Base-by-base conservation (phyloP, 2,113 vertebrate species). In the Sclerurus mexicanus region DNA sequence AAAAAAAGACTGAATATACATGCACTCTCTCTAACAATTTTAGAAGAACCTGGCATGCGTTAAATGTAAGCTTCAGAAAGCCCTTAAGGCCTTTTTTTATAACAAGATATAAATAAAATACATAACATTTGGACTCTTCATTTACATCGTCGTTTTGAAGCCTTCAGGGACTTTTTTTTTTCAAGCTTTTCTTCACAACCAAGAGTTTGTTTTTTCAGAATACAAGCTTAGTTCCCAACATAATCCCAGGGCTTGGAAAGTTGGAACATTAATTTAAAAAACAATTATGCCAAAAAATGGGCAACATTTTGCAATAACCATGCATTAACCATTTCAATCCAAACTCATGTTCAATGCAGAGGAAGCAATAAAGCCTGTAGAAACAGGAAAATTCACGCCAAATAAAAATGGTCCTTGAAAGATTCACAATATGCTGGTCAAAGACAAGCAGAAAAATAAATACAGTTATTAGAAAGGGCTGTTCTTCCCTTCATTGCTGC, bases 81-180 rank as follows among this genome's bases (percentile, higher is more conserved):
- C 52, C 68, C 68, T 81, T 59, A 78, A 92, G 84, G 89, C 66
- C 68, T 68, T 63, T 93, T 96, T 94, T 95, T 24, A 83, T 77
- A 95, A 77, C 44, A 85, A 93, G 88, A 95, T 91, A 95, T 87
- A 95, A 97, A 93, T 93, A 96, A 93, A 95, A 89, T 87, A 87
- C 56, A 56, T 81, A 90, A 90, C 60, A 90, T 89, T 93, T 95
- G 80, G 89, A 90, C 35, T 86, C 67, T 74, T 90, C 55, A 87
- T 92, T 92, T 91, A 91, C 73, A 93, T 81, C 3, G 7, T 59
- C 2, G 3, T 64, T 92, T 90, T 87, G 81, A 19, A 95, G 73
- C 76, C 93, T 95, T 93, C 7, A 6, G 92, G 85, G 83, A 74
- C 78, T 81, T 49, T 95, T 87, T 89, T 77, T 62, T 46, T 5